Evolutionary conservation across 37 sponge, comb jelly and placozoan genomes (phyloP).

Genomic region (Eunapius fragilis): DNA sequence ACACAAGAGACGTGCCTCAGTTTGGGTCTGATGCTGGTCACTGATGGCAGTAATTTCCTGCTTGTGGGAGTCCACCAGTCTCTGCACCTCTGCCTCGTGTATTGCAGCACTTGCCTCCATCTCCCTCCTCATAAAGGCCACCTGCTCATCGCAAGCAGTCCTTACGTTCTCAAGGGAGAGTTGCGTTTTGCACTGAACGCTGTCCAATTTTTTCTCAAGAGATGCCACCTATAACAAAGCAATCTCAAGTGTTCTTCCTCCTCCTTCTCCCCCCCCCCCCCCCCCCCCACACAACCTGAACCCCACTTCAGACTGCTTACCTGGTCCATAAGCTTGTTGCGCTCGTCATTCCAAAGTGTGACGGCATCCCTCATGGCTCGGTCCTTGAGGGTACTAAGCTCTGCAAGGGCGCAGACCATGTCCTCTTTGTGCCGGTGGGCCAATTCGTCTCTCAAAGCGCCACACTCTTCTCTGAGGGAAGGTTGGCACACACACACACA

Average conservation of each 20-base stretch:
- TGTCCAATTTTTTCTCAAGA: conserved; percentile 7
- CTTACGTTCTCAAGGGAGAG: conserved; percentile 19
- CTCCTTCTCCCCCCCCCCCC: not conserved
- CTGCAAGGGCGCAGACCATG: conserved; percentile 32
- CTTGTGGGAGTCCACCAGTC: not conserved
- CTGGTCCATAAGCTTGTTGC: conserved; percentile 22
- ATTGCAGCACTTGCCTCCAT: not conserved
- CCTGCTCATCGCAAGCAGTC: not conserved
- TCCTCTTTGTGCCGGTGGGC: conserved; percentile 40
- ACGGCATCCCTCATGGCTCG: conserved; percentile 38
- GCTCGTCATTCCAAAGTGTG: conserved; percentile 43
- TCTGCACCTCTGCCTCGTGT: not conserved
- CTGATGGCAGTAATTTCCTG: conserved; percentile 3
- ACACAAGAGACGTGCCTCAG: not conserved
- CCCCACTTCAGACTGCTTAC: conserved; percentile 3
- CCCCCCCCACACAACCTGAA: not conserved
- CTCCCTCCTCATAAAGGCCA: conserved; percentile 21
- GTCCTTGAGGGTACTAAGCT: conserved; percentile 60
- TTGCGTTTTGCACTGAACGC: conserved; percentile 7
- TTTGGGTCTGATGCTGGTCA: not conserved
- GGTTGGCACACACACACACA: not conserved
- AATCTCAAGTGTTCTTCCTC: not conserved
- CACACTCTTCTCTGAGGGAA: conserved; percentile 45
- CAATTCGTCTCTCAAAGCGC: conserved; percentile 45
- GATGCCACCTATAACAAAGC: conserved; percentile 1